Percentiles rank a stretch among this genome's conserved stretches.
Conservation (phyloP, 1,140 invertebrate species). For the Tetramorium parvispinum region DNA sequence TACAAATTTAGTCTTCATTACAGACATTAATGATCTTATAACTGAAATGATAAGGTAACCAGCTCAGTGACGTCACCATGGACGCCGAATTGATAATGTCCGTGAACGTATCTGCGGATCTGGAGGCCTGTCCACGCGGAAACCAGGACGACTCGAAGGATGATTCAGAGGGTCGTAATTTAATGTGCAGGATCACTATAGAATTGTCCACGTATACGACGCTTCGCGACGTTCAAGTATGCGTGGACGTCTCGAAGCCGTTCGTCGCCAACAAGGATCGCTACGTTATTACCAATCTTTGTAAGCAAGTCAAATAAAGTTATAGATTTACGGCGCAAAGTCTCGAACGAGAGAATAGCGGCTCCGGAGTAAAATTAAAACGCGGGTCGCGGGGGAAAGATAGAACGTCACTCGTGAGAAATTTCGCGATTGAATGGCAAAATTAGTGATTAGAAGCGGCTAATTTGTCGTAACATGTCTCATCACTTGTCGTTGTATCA, state of each 20-base stretch:
- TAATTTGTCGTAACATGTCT: neutral
- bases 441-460: neutral
- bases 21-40: neutral
- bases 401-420: neutral
- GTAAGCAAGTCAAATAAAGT: conserved; percentile 78
- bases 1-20: neutral
- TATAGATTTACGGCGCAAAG: conserved; percentile 1
- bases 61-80: conserved; percentile 70
- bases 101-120: conserved; percentile 80
- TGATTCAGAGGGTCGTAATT: conserved; percentile 71
- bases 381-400: neutral
- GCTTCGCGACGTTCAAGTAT: conserved; percentile 87
- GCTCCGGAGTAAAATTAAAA: neutral
- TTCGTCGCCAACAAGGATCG: conserved; percentile 84
- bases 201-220: conserved; percentile 85
- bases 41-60: conserved; percentile 51
- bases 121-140: conserved; percentile 76
- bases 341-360: neutral
- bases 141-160: conserved; percentile 14
- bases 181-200: conserved; percentile 84
- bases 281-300: conserved; percentile 85
- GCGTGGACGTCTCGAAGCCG: conserved; percentile 85
- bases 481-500: neutral
- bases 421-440: neutral
- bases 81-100: conserved; percentile 84